phyloP scores from a whole-genome alignment of 2,888 invertebrate genomes.

The Drosophila acutilabella region DNA sequence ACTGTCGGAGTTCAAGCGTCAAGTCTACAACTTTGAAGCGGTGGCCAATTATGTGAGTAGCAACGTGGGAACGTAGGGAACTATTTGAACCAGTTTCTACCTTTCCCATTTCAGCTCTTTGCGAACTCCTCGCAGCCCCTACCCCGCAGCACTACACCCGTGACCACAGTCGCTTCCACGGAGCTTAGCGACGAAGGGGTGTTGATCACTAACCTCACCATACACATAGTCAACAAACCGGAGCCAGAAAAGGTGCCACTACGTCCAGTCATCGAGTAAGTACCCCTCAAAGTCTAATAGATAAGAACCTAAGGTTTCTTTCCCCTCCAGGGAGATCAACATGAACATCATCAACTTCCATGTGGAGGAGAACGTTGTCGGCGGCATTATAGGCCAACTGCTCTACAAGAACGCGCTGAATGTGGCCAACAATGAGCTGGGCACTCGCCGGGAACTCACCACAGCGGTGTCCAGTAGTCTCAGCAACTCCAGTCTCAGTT shows the following conservation, averaged over 20 bases:
- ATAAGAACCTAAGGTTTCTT: background rate
- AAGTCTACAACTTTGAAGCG: slow-evolving; percentile 92
- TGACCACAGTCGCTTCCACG: slow-evolving; percentile 75
- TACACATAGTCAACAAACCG: slow-evolving; percentile 92
- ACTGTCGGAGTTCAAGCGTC: slow-evolving; percentile 88
- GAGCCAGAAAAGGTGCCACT: slow-evolving; percentile 87
- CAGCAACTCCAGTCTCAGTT: slow-evolving; percentile 1
- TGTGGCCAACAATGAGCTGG: slow-evolving; percentile 79
- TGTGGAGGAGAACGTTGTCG: slow-evolving; percentile 91
- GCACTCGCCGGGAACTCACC: slow-evolving; percentile 74
- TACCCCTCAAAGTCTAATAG: slow-evolving; percentile 8
- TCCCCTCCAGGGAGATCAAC: slow-evolving; percentile 87
- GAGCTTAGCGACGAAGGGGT: slow-evolving; percentile 87
- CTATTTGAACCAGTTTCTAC: too few relatives aligned
- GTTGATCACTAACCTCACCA: slow-evolving; percentile 92
- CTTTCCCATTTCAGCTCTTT: slow-evolving; percentile 69
- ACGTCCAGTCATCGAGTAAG: slow-evolving; percentile 83
- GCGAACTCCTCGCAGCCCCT: slow-evolving; percentile 79
- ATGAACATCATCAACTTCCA: slow-evolving; percentile 90
- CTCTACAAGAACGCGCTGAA: slow-evolving; percentile 86
- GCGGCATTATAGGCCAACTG: slow-evolving; percentile 90
- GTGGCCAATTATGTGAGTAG: slow-evolving; percentile 87
- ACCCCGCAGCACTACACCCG: slow-evolving; percentile 74
- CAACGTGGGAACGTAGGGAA: background rate
- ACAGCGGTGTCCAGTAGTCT: slow-evolving; percentile 33